A percentile compares a stretch with the other conserved stretches of the same genome.
phyloP scores from a whole-genome alignment of 2,797 vertebrate species.

The Hipposideros larvatus region DNA sequence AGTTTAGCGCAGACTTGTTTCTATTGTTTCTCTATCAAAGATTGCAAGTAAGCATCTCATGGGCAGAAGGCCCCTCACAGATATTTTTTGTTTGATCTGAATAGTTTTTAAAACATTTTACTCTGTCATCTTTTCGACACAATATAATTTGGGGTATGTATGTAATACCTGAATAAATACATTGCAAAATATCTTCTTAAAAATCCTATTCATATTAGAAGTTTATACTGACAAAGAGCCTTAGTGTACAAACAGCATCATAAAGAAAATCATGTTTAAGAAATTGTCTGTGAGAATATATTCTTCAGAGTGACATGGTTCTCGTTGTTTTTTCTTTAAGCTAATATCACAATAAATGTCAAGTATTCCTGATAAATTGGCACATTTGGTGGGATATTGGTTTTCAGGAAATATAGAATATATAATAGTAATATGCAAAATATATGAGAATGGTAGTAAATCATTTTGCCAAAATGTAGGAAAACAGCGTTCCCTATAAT shows the following conservation, averaged over 20 bases:
- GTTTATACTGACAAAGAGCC: neutral
- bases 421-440: neutral
- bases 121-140: neutral
- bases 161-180: neutral
- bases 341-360: neutral
- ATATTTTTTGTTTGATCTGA: conserved; percentile 10
- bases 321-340: neutral
- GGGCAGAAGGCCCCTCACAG: neutral
- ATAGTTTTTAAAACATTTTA: neutral
- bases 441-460: neutral
- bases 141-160: neutral
- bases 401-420: neutral
- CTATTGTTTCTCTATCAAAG: neutral
- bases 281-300: neutral
- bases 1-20: neutral
- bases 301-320: neutral
- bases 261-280: neutral
- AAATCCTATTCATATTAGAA: neutral
- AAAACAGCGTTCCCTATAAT: neutral
- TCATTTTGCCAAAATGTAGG: conserved; percentile 6
- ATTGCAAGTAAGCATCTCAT: neutral
- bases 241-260: neutral
- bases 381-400: neutral
- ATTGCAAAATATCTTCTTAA: neutral
- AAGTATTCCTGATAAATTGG: neutral